Conservation (phyloP, 2,113 vertebrate genomes). For the Falcunculus frontatus region DNA sequence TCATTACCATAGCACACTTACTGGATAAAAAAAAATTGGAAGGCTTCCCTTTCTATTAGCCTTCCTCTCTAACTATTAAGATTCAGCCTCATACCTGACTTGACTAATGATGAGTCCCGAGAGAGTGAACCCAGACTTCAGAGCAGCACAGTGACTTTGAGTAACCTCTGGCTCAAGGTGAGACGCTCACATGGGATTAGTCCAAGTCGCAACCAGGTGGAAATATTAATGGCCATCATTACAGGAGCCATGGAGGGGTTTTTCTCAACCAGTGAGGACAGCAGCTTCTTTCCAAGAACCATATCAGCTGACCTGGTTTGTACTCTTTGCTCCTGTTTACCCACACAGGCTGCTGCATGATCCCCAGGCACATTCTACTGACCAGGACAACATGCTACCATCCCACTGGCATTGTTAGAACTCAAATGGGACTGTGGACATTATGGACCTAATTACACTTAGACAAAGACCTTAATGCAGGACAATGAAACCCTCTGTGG, state of each 20-base stretch:
- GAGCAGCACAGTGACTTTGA: not conserved
- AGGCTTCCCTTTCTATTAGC: conserved; percentile 29
- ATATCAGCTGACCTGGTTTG: not conserved
- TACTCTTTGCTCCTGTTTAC: not conserved
- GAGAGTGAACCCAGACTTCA: conserved; percentile 2
- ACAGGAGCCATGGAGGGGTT: not conserved
- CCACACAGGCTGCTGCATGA: not conserved
- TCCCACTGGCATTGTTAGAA: not conserved
- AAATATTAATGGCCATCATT: not conserved
- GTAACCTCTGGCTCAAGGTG: conserved; percentile 18
- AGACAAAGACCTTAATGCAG: not conserved
- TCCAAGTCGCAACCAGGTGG: not conserved
- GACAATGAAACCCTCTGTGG: not conserved
- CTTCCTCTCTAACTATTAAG: conserved; percentile 1
- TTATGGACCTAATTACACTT: not conserved
- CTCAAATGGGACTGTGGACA: not conserved
- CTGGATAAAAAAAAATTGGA: not conserved
- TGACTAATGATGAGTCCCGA: conserved; percentile 11
- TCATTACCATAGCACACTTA: conserved; percentile 33
- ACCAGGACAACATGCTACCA: not conserved
- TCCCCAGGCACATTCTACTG: not conserved
- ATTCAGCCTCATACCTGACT: conserved; percentile 22
- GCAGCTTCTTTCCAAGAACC: not conserved
- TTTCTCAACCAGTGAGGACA: not conserved
- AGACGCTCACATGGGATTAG: not conserved